These are phyloP conservation scores for Ichneumoninae sp. DNA, from an alignment of 2,888 invertebrate genomes.

Conservation along the genomic window DNA sequence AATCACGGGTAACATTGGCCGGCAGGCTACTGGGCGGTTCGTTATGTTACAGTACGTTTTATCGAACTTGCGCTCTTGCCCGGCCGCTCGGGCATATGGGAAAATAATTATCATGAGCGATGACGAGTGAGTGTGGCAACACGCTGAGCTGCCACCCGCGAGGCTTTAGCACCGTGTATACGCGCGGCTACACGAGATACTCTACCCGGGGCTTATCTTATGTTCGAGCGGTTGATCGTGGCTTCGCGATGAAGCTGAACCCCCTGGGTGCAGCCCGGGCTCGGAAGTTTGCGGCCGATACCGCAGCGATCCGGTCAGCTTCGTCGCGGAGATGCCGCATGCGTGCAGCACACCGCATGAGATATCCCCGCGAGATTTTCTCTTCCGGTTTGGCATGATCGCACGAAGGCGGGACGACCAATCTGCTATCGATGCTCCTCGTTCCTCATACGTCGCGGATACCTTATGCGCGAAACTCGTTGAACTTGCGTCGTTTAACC, in stretches of 20 bases:
- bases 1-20: slow-evolving; percentile 78
- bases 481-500: slow-evolving; percentile 41
- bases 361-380: slow-evolving; percentile 71
- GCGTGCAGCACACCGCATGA: slow-evolving; percentile 27
- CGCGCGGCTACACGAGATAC: slow-evolving; percentile 28
- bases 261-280: slow-evolving; percentile 9
- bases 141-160: slow-evolving; percentile 64
- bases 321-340: slow-evolving; percentile 71
- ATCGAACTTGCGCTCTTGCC: slow-evolving; percentile 24
- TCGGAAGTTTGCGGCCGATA: slow-evolving; percentile 27
- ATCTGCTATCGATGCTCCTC: slow-evolving; percentile 59
- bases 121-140: slow-evolving; percentile 68
- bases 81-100: slow-evolving; percentile 73
- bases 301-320: slow-evolving; percentile 59
- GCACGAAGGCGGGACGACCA: slow-evolving; percentile 65
- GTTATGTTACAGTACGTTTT: slow-evolving; percentile 64
- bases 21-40: slow-evolving; percentile 76
- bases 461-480: slow-evolving; percentile 16
- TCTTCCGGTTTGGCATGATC: slow-evolving; percentile 72
- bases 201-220: slow-evolving; percentile 13
- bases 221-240: not conserved
- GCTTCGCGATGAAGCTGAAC: slow-evolving; percentile 45
- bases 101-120: slow-evolving; percentile 81
- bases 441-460: slow-evolving; percentile 24
- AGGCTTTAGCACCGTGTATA: slow-evolving; percentile 41